Evolutionary conservation across 2,113 vertebrate species (phyloP).

Genomic region (Vulpes vulpes): DNA sequence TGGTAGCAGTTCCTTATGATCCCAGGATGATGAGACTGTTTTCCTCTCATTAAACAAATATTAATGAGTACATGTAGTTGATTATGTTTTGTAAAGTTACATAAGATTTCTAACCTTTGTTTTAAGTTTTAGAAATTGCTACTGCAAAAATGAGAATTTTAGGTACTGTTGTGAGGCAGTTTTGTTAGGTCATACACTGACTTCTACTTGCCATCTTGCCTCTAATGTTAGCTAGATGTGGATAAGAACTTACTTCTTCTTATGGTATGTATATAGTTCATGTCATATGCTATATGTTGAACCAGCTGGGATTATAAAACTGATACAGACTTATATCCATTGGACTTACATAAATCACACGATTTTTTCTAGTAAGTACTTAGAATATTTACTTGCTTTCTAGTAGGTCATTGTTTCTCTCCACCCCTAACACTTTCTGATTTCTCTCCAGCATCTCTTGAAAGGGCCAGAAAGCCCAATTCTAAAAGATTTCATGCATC

Average conservation of each 20-base stretch:
- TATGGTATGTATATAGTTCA: background rate
- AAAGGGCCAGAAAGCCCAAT: background rate
- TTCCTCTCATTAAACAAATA: background rate
- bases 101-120: background rate
- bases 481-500: background rate
- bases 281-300: background rate
- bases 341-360: background rate
- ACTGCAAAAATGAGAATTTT: slow-evolving; percentile 5
- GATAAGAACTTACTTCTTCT: background rate
- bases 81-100: slow-evolving; percentile 33
- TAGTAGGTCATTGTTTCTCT: background rate
- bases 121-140: slow-evolving; percentile 7
- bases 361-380: background rate
- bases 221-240: background rate
- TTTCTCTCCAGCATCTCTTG: background rate
- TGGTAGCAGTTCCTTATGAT: background rate
- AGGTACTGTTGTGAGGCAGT: background rate
- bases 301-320: background rate
- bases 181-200: background rate
- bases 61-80: slow-evolving; percentile 3
- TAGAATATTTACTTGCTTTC: background rate
- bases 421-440: background rate
- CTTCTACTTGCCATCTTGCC: background rate
- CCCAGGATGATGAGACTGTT: background rate
- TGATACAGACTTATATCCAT: background rate